Evolutionary conservation across 2,797 vertebrate genomes (phyloP).

Genomic region (Remorina albescens): DNA sequence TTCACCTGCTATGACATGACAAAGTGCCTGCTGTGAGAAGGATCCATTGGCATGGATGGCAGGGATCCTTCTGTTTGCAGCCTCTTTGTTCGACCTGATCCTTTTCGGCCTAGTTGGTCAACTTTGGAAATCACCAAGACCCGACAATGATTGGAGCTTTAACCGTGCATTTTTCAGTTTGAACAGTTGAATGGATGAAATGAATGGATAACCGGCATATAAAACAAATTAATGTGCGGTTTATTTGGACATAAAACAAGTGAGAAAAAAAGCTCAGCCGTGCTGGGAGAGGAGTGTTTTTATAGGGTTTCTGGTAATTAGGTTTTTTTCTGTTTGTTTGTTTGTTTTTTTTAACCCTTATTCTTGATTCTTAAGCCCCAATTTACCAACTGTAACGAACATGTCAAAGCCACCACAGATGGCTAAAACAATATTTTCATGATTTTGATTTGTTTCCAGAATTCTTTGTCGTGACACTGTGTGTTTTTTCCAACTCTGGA

Average conservation of each 20-base stretch:
- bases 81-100: neutral
- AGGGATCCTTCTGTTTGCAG: neutral
- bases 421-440: neutral
- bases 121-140: slow-evolving; percentile 2
- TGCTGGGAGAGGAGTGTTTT: slow-evolving; percentile 13
- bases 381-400: neutral
- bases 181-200: slow-evolving; percentile 6
- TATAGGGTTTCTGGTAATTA: neutral
- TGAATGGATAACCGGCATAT: neutral
- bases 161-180: slow-evolving; percentile 4
- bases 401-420: neutral
- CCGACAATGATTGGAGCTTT: neutral
- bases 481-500: neutral
- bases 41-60: neutral
- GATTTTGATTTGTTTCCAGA: neutral
- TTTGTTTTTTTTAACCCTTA: neutral
- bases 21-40: slow-evolving; percentile 10
- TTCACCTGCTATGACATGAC: slow-evolving; percentile 9
- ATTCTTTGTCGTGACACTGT: neutral
- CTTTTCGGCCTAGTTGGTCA: slow-evolving; percentile 13
- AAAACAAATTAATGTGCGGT: neutral
- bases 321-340: slow-evolving; percentile 3
- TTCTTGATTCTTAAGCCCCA: neutral
- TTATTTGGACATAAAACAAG: neutral
- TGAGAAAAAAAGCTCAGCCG: slow-evolving; percentile 4